Base-by-base conservation (phyloP, 2,888 invertebrate species). In the Dicyrtomina minuta region DNA sequence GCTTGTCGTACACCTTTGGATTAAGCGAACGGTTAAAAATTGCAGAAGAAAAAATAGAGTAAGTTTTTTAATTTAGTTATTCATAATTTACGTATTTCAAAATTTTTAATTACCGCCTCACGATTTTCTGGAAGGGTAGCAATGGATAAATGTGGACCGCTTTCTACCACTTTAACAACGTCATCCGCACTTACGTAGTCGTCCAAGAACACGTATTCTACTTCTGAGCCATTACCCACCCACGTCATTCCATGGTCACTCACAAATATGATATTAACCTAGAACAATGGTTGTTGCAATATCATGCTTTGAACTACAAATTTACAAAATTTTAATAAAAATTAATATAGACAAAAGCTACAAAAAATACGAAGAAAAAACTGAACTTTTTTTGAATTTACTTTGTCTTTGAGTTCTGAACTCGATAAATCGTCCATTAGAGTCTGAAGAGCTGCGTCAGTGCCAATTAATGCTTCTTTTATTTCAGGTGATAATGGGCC, bases 171-270 rank as follows among this genome's bases (percentile, higher is more conserved):
- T n/a, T 61, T 61, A 26, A 27, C n/a, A n/a, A n/a, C n/a, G n/a
- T n/a, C n/a, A n/a, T n/a, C n/a, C n/a, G n/a, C 67, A 79, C 70
- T 26, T 59, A 51, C 58, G 56, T 78, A 74, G 44, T 80, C 73
- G 33, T 79, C 79, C 20, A 81, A 68, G 10, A 79, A 73, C 24
- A 80, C 73, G 15, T 79, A 74, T 24, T 65, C 74, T 17, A 79
- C 72, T 26, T 69, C 74, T 6, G 76, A 72, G 15, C 72, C 76
- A 5, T 77, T 72, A 17, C 78, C 79, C 3, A 78, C 77, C 58
- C 72, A 73, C n/a, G 80, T 79, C 82, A 82, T 82, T 33, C 82
- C 82, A 60, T 82, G 82, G 70, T 82, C 82, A 60, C 81, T 79
- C 33, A 81, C 78, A 41, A 82, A 79, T 27, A 82, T 79, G 17